These are phyloP conservation scores for Passer montanus DNA, from an alignment of 2,113 vertebrate genomes.

Conservation along the genomic window DNA sequence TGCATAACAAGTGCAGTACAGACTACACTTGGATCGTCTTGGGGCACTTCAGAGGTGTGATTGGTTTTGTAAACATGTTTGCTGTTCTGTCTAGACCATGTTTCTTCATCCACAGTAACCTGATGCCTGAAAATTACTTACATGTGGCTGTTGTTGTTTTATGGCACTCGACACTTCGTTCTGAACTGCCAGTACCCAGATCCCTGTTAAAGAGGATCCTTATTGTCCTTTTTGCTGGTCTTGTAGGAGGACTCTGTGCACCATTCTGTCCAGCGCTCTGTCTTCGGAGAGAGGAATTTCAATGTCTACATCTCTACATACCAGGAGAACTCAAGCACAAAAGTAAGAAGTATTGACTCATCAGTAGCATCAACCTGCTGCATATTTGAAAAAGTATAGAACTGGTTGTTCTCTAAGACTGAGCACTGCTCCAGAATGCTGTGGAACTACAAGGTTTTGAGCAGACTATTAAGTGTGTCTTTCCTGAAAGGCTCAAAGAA, in stretches of 20 bases:
- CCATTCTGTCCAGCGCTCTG: slow-evolving; percentile 82
- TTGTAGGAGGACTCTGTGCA: slow-evolving; percentile 82
- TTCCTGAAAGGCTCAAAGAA: background rate
- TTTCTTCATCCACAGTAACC: slow-evolving; percentile 57
- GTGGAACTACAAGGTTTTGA: background rate
- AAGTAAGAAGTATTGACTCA: slow-evolving; percentile 76
- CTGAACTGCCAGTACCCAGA: slow-evolving; percentile 49
- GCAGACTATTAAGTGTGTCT: background rate
- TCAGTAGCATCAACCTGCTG: background rate
- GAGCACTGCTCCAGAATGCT: background rate
- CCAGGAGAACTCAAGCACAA: slow-evolving; percentile 73
- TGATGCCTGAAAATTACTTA: slow-evolving; percentile 51
- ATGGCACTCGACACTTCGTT: slow-evolving; percentile 49
- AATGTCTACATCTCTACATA: slow-evolving; percentile 82
- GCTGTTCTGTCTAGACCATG: slow-evolving; percentile 62
- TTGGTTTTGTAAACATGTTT: slow-evolving; percentile 42
- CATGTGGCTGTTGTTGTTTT: slow-evolving; percentile 65
- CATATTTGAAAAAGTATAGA: background rate
- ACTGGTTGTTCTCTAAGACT: background rate
- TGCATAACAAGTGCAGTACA: slow-evolving; percentile 2
- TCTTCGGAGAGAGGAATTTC: slow-evolving; percentile 95
- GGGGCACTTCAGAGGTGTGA: slow-evolving; percentile 15
- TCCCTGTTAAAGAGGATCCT: slow-evolving; percentile 61
- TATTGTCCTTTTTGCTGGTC: slow-evolving; percentile 68
- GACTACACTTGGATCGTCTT: background rate